Percentiles rank a stretch among this genome's conserved stretches.
These are phyloP conservation scores for Rostratula benghalensis DNA, from an alignment of 2,113 vertebrate genomes.

Conservation along the genomic window DNA sequence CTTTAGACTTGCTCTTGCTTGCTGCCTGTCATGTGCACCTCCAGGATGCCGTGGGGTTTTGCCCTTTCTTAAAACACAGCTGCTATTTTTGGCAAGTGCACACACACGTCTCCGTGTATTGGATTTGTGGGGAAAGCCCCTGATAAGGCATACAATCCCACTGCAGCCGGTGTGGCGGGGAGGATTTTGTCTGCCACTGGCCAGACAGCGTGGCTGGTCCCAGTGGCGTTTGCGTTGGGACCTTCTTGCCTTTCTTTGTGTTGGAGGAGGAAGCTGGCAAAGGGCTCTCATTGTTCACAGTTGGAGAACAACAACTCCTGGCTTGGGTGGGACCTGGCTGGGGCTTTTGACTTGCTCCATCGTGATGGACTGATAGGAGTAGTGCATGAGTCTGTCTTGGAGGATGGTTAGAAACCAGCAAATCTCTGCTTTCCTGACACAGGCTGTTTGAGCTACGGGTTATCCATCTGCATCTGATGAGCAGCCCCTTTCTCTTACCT, in stretches of 20 bases:
- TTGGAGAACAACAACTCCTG: background rate
- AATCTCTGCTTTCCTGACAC: background rate
- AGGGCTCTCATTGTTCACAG: background rate
- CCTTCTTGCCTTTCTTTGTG: constrained; percentile 17
- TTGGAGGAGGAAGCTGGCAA: constrained; percentile 22
- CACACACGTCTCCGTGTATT: rapidly evolving
- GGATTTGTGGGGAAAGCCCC: background rate
- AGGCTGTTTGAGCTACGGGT: background rate
- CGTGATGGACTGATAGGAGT: background rate
- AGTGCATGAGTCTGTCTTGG: background rate
- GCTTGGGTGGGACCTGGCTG: background rate
- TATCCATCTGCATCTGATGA: background rate
- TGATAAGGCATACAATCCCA: background rate
- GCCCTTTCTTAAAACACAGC: background rate
- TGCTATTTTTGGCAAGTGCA: background rate
- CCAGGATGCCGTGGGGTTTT: background rate
- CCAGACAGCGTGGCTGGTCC: background rate
- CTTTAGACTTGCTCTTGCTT: background rate
- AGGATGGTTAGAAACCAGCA: background rate
- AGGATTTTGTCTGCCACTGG: background rate
- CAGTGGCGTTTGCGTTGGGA: background rate
- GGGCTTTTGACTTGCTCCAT: background rate
- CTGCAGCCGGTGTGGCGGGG: rapidly evolving
- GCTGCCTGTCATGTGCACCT: background rate
- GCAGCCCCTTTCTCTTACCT: background rate